These are phyloP conservation scores for Thaleichthys pacificus DNA, from an alignment of 2,797 vertebrate species.

Conservation along the genomic window DNA sequence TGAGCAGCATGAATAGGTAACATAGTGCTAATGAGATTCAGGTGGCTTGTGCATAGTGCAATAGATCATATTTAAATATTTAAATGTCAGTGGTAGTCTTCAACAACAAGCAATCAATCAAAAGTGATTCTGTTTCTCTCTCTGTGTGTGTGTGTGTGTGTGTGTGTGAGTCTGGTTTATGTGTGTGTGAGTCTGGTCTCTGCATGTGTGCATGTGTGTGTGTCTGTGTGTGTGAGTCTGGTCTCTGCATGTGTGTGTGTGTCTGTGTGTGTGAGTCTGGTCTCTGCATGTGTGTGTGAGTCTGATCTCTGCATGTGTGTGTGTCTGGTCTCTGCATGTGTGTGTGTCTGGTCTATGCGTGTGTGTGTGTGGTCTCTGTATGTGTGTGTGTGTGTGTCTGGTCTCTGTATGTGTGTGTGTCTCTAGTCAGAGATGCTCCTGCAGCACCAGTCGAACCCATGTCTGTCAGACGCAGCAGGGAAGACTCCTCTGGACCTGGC, in stretches of 20 bases:
- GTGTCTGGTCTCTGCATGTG: too few species aligned
- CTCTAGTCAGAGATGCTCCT: slow-evolving; percentile 92
- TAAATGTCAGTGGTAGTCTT: too few species aligned
- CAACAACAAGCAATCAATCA: too few species aligned
- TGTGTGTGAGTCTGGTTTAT: not conserved
- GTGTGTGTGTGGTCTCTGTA: not conserved
- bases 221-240: not conserved
- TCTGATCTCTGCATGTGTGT: too few species aligned
- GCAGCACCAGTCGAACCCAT: slow-evolving; percentile 97
- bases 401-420: not conserved
- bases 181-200: not conserved
- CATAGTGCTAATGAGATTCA: too few species aligned
- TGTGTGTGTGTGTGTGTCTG: too few species aligned
- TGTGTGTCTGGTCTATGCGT: not conserved
- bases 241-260: slow-evolving; percentile 9
- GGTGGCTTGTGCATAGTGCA: too few species aligned
- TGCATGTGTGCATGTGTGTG: not conserved
- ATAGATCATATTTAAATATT: too few species aligned
- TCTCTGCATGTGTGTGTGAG: slow-evolving; percentile 16
- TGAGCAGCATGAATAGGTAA: too few species aligned
- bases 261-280: slow-evolving; percentile 11
- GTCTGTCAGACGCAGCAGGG: slow-evolving; percentile 91
- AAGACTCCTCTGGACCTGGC: slow-evolving; percentile 95
- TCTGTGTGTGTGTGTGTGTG: too few species aligned
- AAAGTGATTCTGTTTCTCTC: too few species aligned